These are phyloP conservation scores for Tamias sibiricus DNA, from an alignment of 2,113 vertebrate species.

Conservation along the genomic window DNA sequence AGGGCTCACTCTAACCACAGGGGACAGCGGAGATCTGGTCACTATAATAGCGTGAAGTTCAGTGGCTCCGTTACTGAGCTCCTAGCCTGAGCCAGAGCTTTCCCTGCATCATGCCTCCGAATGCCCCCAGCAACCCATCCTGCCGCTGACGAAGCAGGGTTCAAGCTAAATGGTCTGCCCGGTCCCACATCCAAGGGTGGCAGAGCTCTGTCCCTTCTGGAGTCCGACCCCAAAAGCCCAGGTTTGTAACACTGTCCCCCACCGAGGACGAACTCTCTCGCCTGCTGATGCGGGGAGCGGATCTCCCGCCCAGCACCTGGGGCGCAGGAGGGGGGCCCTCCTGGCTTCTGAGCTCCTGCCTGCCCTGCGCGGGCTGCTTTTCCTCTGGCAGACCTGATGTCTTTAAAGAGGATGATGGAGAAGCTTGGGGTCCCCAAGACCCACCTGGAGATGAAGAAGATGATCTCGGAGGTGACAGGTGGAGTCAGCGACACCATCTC, in stretches of 20 bases:
- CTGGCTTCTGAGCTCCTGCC: not conserved
- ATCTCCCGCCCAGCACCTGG: too few relatives aligned
- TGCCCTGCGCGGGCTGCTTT: not conserved
- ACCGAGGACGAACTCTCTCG: not conserved
- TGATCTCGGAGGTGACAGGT: constrained; percentile 97
- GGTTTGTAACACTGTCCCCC: not conserved
- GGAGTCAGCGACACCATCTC: constrained; percentile 95
- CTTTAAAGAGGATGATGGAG: constrained; percentile 99
- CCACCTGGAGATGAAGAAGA: constrained; percentile 97
- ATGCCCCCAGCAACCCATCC: not conserved
- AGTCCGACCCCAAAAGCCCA: not conserved
- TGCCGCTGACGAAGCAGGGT: not conserved
- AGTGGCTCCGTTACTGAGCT: not conserved
- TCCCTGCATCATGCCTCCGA: rapidly evolving
- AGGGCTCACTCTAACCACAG: rapidly evolving
- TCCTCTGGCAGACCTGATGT: constrained; percentile 93
- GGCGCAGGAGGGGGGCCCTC: too few relatives aligned
- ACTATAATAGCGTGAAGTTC: rapidly evolving
- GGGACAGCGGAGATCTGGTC: not conserved
- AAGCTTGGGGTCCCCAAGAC: constrained; percentile 97
- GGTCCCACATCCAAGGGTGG: not conserved
- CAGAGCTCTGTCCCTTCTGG: not conserved
- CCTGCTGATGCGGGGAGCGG: not conserved
- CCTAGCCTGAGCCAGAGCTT: not conserved
- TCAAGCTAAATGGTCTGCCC: not conserved